Evolutionary conservation across 2,113 vertebrate genomes (phyloP).

Genomic region (Gracilinanus agilis): DNA sequence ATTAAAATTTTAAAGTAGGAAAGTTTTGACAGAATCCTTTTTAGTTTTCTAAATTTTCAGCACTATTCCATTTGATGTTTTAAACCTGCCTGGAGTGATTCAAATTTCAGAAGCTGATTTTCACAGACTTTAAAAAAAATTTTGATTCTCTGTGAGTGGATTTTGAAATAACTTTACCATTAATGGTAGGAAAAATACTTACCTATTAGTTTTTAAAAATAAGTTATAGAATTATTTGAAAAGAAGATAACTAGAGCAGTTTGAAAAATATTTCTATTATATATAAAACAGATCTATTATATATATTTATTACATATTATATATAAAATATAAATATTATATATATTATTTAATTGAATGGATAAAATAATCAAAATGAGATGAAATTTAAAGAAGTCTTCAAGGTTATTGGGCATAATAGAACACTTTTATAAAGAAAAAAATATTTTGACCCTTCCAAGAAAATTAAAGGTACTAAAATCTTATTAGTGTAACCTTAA

Average conservation of each 20-base stretch:
- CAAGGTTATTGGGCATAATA: background rate
- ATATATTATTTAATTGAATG: background rate
- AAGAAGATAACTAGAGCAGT: background rate
- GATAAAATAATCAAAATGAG: background rate
- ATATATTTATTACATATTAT: conserved; percentile 45
- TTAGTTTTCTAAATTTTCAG: conserved; percentile 40
- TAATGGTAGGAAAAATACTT: background rate
- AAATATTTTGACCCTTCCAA: background rate
- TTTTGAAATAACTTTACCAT: conserved; percentile 31
- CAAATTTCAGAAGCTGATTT: conserved; percentile 53
- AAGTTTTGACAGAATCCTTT: conserved; percentile 56
- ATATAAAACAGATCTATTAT: conserved; percentile 44
- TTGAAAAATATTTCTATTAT: conserved; percentile 20
- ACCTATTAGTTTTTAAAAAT: conserved; percentile 41
- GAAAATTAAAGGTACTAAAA: background rate
- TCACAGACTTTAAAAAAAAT: conserved; percentile 39
- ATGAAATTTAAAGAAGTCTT: background rate
- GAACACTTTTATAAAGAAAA: background rate
- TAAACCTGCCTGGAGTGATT: conserved; percentile 27
- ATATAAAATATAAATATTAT: conserved; percentile 44
- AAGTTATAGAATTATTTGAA: conserved; percentile 2
- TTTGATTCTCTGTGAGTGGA: conserved; percentile 41
- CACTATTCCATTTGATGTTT: conserved; percentile 45
- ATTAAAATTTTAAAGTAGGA: conserved; percentile 40
- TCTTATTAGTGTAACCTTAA: background rate